These are phyloP conservation scores for Pseudolaguvia tuberculata DNA, from an alignment of 2,113 vertebrate species.

Conservation along the genomic window DNA sequence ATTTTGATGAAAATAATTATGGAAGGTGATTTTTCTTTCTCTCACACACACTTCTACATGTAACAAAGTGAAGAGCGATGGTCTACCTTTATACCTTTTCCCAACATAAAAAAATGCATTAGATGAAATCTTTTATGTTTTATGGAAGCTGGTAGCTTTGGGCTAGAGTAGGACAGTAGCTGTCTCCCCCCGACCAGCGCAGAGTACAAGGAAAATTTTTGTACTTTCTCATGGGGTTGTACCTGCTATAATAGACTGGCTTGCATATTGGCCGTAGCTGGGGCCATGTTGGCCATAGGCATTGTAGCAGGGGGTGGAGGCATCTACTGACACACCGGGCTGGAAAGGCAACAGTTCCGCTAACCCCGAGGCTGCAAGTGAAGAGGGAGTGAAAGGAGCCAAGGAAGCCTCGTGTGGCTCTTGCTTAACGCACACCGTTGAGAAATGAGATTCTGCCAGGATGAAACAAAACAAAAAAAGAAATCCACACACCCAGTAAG, in stretches of 20 bases:
- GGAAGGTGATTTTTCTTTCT: conserved; percentile 5
- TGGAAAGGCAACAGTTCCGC: conserved; percentile 83
- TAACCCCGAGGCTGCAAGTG: conserved; percentile 78
- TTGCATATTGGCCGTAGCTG: conserved; percentile 81
- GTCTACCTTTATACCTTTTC: neutral
- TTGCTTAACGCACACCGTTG: conserved; percentile 83
- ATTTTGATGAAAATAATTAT: neutral
- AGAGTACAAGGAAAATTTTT: conserved; percentile 26
- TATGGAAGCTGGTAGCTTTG: conserved; percentile 5
- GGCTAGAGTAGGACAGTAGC: conserved; percentile 38
- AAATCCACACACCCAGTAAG: conserved; percentile 55
- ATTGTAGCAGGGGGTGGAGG: conserved; percentile 80
- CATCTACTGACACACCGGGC: conserved; percentile 81
- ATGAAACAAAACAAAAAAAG: conserved; percentile 57
- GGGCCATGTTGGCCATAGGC: conserved; percentile 71
- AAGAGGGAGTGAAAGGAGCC: conserved; percentile 84
- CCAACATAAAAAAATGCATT: conserved; percentile 12
- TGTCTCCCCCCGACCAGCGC: conserved; percentile 46
- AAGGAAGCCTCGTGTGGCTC: conserved; percentile 87
- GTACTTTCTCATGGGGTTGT: conserved; percentile 55
- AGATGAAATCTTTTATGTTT: conserved; percentile 7
- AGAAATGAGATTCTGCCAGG: conserved; percentile 80
- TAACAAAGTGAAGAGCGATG: neutral
- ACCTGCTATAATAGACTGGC: conserved; percentile 86
- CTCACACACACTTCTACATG: neutral